These are phyloP conservation scores for Strongylocentrotus purpuratus DNA, from an alignment of 35 echinoderm and acorn worm species.

Conservation along the genomic window DNA sequence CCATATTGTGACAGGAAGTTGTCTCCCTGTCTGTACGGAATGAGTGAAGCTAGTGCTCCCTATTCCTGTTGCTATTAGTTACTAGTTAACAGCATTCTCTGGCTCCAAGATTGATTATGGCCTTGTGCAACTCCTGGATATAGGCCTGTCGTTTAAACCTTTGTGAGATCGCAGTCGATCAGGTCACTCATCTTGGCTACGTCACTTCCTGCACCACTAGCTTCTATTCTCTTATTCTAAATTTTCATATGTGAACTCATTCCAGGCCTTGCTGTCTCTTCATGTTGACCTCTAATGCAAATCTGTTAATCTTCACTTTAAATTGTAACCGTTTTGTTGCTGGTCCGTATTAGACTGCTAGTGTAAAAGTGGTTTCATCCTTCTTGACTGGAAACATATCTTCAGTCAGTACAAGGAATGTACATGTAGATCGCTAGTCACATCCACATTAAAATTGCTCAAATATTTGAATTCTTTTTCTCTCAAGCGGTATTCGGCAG, in stretches of 20 bases:
- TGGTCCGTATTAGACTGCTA: not conserved
- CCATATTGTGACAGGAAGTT: not conserved
- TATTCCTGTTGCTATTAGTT: not conserved
- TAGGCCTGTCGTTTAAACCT: not conserved
- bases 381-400: not conserved
- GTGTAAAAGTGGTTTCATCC: not conserved
- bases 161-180: too few species aligned
- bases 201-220: too few species aligned
- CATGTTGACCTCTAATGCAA: too few species aligned
- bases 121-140: not conserved
- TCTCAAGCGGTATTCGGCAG: not conserved
- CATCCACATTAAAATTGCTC: not conserved
- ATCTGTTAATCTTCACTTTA: too few species aligned
- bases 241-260: too few species aligned
- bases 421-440: not conserved
- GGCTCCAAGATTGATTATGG: not conserved
- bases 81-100: not conserved
- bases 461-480: not conserved
- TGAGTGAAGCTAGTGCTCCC: not conserved
- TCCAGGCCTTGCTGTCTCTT: too few species aligned
- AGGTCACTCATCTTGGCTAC: too few species aligned
- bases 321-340: too few species aligned
- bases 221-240: too few species aligned
- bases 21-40: not conserved
- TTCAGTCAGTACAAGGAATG: not conserved